Evolutionary conservation across 2,797 vertebrate genomes (phyloP).

Genomic region (Myotis myotis): DNA sequence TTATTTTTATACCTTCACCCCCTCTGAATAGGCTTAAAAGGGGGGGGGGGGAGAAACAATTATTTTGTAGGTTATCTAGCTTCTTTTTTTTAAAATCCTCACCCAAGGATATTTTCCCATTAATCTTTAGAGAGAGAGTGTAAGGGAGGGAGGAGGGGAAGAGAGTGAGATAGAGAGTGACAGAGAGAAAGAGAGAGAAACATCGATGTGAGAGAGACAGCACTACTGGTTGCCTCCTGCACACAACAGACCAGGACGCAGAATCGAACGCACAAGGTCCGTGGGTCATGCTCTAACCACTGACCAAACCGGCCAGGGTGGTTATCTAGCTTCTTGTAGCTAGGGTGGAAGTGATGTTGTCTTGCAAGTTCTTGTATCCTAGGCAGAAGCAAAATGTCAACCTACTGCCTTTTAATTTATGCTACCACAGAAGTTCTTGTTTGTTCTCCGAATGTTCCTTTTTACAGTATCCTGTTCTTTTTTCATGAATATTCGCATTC

Average conservation of each 20-base stretch:
- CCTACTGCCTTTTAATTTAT: neutral
- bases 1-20: neutral
- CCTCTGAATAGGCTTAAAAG: neutral
- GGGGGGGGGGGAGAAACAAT: too few relatives aligned
- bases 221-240: too few relatives aligned
- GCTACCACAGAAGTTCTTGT: neutral
- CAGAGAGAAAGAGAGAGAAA: too few relatives aligned
- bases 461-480: neutral
- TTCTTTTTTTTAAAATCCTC: neutral
- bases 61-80: neutral
- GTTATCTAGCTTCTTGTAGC: neutral
- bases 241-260: too few relatives aligned
- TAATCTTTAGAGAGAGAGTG: too few relatives aligned
- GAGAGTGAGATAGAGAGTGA: too few relatives aligned
- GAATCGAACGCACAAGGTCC: too few relatives aligned
- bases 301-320: too few relatives aligned
- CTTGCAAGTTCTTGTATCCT: neutral
- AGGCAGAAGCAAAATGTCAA: neutral
- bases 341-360: neutral
- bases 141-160: too few relatives aligned
- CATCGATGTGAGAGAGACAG: too few relatives aligned
- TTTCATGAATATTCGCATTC: neutral
- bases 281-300: too few relatives aligned
- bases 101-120: too few relatives aligned
- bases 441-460: neutral